Evolutionary conservation across 2,888 invertebrate species (phyloP), one percentile per base, ranked within the genome.

Genomic region (Zhuqinia jingwanae): DNA sequence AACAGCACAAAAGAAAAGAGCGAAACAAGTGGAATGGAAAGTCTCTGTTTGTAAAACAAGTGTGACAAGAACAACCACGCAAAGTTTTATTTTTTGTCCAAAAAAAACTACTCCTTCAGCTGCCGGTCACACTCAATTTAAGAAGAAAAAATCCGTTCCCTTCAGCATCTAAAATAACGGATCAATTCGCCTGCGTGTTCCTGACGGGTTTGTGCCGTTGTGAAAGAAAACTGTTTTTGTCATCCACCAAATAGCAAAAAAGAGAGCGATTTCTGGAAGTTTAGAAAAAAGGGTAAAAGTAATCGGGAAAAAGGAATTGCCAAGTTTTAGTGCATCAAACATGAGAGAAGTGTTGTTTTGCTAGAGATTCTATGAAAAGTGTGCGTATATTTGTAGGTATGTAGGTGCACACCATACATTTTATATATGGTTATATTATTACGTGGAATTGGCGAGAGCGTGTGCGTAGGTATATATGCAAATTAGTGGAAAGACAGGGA

Each of bases 51-150:
- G 30, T 13, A 25, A 42, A 79, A 17, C 25, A 63, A 65, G 27
- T n/a, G n/a, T n/a, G n/a, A n/a, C n/a, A n/a, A n/a, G n/a, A n/a
- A n/a, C n/a, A n/a, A n/a, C n/a, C n/a, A n/a, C n/a, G n/a, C n/a
- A n/a, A n/a, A n/a, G n/a, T n/a, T n/a, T n/a, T n/a, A n/a, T n/a
- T n/a, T n/a, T n/a, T n/a, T n/a, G n/a, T n/a, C n/a, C n/a, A n/a
- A n/a, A n/a, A n/a, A n/a, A n/a, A n/a, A n/a, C n/a, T n/a, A n/a
- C n/a, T n/a, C n/a, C n/a, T n/a, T n/a, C n/a, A n/a, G n/a, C n/a
- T n/a, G n/a, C 65, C 53, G 84, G 84, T 84, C 56, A 77, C 84
- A 77, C 73, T 84, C 84, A 84, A 84, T 84, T 84, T 84, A 50
- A 20, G 17, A 17, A 20, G 11, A 56, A 20, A 20, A 2, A 56